A percentile compares a stretch with the other conserved stretches of the same genome.
phyloP scores from a whole-genome alignment of 2,888 invertebrate species.

The Chloroclysta siterata region DNA sequence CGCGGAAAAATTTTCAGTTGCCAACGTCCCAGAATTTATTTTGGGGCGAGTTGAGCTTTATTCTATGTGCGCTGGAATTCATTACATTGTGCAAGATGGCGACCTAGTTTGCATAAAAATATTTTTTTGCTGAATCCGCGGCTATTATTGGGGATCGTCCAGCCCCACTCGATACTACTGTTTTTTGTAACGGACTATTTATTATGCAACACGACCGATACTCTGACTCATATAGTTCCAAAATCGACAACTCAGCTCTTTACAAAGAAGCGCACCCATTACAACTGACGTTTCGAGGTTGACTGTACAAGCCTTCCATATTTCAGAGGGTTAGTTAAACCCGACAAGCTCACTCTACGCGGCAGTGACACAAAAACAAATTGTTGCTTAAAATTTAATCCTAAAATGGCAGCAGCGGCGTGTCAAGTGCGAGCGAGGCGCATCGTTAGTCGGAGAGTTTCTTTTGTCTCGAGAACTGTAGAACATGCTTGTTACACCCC shows the following conservation, averaged over 20 bases:
- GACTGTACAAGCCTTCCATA: conserved; percentile 23
- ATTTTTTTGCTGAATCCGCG: conserved; percentile 24
- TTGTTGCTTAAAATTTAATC: conserved; percentile 47
- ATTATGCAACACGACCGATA: not conserved
- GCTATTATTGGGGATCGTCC: conserved; percentile 19
- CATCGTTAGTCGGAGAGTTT: conserved; percentile 73
- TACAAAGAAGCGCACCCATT: not conserved
- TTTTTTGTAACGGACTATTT: not conserved
- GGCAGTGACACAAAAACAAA: conserved; percentile 43
- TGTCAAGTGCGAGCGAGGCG: conserved; percentile 62
- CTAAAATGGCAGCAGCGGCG: conserved; percentile 45
- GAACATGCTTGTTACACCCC: conserved; percentile 61
- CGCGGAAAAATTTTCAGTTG: conserved; percentile 41
- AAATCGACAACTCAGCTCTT: too few species aligned
- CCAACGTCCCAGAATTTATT: conserved; percentile 38
- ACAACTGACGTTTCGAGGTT: not conserved
- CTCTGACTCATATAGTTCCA: not conserved
- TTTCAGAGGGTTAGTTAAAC: conserved; percentile 30
- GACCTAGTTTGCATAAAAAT: conserved; percentile 32
- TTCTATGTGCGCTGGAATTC: conserved; percentile 35
- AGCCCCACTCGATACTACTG: conserved; percentile 1
- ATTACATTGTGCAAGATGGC: conserved; percentile 38
- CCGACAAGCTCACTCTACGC: conserved; percentile 26
- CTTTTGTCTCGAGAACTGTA: conserved; percentile 72
- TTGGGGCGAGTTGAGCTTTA: conserved; percentile 37